Conservation (phyloP, 2,797 vertebrate genomes). For the Ammospiza maritima region DNA sequence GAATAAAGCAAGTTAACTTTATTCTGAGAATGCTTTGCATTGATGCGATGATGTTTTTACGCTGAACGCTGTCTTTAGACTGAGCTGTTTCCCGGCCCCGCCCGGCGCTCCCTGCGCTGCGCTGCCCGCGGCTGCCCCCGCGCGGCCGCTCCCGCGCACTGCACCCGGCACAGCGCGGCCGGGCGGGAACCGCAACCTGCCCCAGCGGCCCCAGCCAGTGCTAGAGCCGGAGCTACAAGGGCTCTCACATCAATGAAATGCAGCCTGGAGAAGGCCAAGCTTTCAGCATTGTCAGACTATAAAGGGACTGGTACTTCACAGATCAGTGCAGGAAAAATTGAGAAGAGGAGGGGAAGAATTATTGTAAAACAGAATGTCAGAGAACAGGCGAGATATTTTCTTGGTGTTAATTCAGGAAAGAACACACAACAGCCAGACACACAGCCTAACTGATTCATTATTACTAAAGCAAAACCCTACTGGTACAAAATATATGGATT, state of each 20-base stretch:
- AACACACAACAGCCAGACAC: neutral
- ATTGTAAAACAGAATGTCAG: neutral
- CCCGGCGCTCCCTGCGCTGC: neutral
- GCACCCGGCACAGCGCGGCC: neutral
- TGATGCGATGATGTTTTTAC: rapidly evolving
- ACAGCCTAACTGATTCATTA: constrained; percentile 28
- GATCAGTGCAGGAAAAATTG: neutral
- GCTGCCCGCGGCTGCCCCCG: neutral
- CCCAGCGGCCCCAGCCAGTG: rapidly evolving
- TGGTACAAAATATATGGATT: constrained; percentile 56
- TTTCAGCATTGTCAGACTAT: neutral
- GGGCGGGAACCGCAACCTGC: neutral
- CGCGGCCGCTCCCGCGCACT: neutral
- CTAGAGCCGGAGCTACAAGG: neutral
- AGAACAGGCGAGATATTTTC: neutral
- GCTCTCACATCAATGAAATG: neutral
- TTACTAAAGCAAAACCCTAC: constrained; percentile 27
- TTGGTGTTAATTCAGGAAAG: constrained; percentile 10
- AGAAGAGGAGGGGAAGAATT: neutral
- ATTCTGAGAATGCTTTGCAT: neutral
- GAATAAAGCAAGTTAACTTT: neutral
- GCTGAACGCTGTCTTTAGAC: too few relatives aligned
- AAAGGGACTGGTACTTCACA: neutral
- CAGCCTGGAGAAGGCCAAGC: neutral
- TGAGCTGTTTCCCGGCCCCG: neutral